Base-by-base conservation (phyloP, 2,797 vertebrate genomes). In the Schizopygopsis malacanthus region DNA sequence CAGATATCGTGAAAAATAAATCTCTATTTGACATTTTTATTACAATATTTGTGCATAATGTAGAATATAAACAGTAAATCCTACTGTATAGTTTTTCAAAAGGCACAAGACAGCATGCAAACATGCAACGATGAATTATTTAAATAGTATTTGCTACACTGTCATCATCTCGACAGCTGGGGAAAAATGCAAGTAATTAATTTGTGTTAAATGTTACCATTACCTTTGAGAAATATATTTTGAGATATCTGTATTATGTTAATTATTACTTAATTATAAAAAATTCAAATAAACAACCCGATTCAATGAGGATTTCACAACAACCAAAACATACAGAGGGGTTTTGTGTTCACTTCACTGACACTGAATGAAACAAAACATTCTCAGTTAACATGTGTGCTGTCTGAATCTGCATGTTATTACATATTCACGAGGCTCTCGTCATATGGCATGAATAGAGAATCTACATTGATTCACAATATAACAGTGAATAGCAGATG, bases 381-480 rank as follows among this genome's bases (percentile, higher is more conserved):
- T 25, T 73, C 65, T 50, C 45, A 41, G 0, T 82, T 43, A 73
- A 37, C 39, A 83, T 22, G 6, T 63, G 73, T 79, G 89, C 89
- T 77, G 90, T 91, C 63, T 85, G 25, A 83, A 90, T 93, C 90
- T 90, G 86, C 90, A 90, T 91, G 82, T 86, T 79, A 81, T 87
- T 88, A 86, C 84, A 54, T 47, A 77, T 86, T 59, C 16, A 45
- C 69, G 45, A 56, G 18, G 15, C 10, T n/a, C 28, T 45, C 6
- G 5, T 45, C 15, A 10, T 10, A 13, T 78, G 52, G 22, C 7
- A n/a, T 2, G 33, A 22, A 81, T 8, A 61, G 16, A 28, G 12
- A 28, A 33, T 28, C 39, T 8, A 13, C 52, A 56, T 33, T 1
- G 37, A 72, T 82, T 83, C 20, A 65, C 43, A 75, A 50, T 11